A percentile compares a stretch with the other conserved stretches of the same genome.
phyloP scores from a whole-genome alignment of 2,797 vertebrate genomes.

The Neopelma chrysocephalum region DNA sequence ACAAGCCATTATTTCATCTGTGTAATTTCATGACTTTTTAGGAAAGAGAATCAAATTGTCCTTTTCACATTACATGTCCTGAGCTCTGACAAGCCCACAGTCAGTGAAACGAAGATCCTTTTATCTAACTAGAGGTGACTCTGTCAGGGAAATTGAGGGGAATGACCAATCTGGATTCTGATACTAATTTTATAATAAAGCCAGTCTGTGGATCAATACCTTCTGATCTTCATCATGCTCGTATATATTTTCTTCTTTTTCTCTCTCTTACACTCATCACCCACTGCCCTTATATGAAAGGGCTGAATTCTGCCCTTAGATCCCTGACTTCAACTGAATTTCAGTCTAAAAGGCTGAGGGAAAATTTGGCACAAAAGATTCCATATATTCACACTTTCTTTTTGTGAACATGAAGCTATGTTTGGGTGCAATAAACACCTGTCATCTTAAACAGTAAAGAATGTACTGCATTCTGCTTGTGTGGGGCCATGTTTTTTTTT shows the following conservation, averaged over 20 bases:
- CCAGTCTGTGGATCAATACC: background rate
- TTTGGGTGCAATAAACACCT: conserved; percentile 67
- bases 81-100: background rate
- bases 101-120: background rate
- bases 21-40: background rate
- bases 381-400: conserved; percentile 49
- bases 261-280: background rate
- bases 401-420: conserved; percentile 41
- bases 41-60: background rate
- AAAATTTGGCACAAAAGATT: conserved; percentile 42
- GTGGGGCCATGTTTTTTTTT: background rate
- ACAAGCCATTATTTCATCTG: background rate
- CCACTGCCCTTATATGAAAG: background rate
- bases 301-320: conserved; percentile 4
- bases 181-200: background rate
- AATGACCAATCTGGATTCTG: background rate
- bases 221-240: background rate
- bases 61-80: background rate
- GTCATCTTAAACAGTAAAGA: conserved; percentile 63
- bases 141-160: background rate
- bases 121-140: background rate
- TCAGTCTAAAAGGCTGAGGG: background rate
- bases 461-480: conserved; percentile 13
- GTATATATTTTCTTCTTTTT: background rate
- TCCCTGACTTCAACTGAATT: conserved; percentile 4